Evolutionary conservation across 2,797 vertebrate species (phyloP).

Genomic region (Lepilemur ruficaudatus): DNA sequence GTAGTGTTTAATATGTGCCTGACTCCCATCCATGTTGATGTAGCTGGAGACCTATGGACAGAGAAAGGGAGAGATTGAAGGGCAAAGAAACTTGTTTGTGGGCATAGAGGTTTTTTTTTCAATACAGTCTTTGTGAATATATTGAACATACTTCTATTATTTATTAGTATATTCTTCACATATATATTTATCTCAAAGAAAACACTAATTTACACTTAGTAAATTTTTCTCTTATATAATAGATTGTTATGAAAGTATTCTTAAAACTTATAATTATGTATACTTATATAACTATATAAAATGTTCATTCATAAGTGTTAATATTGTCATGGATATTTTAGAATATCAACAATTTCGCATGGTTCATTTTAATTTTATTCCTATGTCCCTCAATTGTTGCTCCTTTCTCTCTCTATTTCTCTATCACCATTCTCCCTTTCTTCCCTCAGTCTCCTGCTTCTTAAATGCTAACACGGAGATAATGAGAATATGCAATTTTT

Average conservation of each 20-base stretch:
- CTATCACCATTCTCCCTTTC: neutral
- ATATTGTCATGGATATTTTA: neutral
- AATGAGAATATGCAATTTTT: neutral
- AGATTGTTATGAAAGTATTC: neutral
- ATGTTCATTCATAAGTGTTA: neutral
- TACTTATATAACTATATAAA: neutral
- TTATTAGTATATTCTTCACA: neutral
- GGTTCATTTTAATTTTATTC: neutral
- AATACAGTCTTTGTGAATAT: neutral
- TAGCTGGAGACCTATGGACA: neutral
- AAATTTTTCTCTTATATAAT: neutral
- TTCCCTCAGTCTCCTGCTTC: neutral
- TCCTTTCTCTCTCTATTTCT: neutral
- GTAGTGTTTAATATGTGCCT: neutral
- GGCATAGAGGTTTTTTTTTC: neutral
- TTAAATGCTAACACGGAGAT: neutral
- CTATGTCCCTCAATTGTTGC: neutral
- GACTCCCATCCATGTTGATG: neutral
- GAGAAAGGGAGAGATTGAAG: neutral
- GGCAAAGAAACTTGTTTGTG: neutral
- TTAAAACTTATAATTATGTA: neutral
- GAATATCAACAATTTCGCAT: neutral
- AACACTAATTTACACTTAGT: neutral
- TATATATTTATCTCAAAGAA: neutral
- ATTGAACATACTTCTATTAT: neutral